A percentile compares a stretch with the other conserved stretches of the same genome.
Conservation (phyloP, 2,113 vertebrate genomes). For the Caranx melampygus region DNA sequence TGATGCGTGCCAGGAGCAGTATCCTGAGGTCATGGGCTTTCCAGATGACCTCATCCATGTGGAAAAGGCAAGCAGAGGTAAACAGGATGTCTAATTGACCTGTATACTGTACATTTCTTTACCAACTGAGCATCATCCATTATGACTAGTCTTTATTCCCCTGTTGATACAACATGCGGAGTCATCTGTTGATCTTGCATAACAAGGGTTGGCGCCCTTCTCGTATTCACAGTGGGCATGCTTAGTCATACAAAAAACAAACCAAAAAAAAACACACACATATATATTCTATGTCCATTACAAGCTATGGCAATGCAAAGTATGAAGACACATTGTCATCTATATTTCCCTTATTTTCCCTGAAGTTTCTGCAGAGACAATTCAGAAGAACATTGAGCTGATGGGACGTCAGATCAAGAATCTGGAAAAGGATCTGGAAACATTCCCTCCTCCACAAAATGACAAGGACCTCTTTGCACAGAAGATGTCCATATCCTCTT, state of each 20-base stretch:
- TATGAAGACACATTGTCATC: not conserved
- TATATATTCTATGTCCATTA: not conserved
- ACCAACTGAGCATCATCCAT: not conserved
- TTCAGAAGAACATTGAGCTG: slow-evolving; percentile 88
- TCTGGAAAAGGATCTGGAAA: slow-evolving; percentile 84
- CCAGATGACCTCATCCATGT: slow-evolving; percentile 91
- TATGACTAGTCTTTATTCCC: not conserved
- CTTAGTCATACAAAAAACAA: not conserved
- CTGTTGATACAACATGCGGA: not conserved
- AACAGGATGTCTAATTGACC: not conserved
- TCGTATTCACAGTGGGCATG: not conserved
- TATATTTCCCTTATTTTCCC: not conserved
- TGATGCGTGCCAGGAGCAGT: slow-evolving; percentile 87
- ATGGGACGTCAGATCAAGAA: slow-evolving; percentile 87
- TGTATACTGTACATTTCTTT: not conserved
- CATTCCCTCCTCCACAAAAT: slow-evolving; percentile 84
- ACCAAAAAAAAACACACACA: too few relatives aligned
- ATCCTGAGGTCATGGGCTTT: slow-evolving; percentile 89
- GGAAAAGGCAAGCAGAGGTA: slow-evolving; percentile 95
- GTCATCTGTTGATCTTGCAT: not conserved
- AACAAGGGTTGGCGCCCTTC: not conserved
- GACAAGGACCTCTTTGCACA: slow-evolving; percentile 87
- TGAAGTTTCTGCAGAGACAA: slow-evolving; percentile 86
- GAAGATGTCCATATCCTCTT: slow-evolving; percentile 89
- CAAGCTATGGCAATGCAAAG: not conserved